These are phyloP conservation scores for Silurus aristotelis DNA, from an alignment of 2,797 vertebrate genomes.

Conservation along the genomic window DNA sequence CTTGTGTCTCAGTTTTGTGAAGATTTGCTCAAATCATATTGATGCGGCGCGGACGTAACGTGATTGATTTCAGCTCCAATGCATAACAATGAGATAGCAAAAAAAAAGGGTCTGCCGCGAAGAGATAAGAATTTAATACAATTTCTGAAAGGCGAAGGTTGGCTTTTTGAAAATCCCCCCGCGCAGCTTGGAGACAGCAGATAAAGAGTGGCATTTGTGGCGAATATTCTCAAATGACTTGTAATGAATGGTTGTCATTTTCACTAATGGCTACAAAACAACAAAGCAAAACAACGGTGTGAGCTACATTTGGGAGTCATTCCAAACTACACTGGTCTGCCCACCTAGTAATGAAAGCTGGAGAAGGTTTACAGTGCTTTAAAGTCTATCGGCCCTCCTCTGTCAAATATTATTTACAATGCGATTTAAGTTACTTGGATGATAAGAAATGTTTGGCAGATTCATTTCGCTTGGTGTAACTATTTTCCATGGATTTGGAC, in stretches of 20 bases:
- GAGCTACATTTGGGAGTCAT: conserved; percentile 71
- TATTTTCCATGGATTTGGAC: not conserved
- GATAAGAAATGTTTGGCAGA: not conserved
- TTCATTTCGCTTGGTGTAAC: not conserved
- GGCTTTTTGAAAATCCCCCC: conserved; percentile 88
- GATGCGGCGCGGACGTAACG: conserved; percentile 76
- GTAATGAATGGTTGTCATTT: conserved; percentile 87
- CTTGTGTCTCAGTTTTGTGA: conserved; percentile 66
- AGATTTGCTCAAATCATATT: conserved; percentile 73
- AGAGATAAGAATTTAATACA: conserved; percentile 97
- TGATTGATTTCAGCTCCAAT: conserved; percentile 86
- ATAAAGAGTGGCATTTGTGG: conserved; percentile 88
- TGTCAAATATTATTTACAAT: not conserved
- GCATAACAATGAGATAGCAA: conserved; percentile 86
- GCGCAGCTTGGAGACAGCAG: conserved; percentile 82
- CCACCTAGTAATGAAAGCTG: conserved; percentile 36
- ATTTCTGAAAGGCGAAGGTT: conserved; percentile 93
- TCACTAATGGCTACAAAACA: conserved; percentile 82
- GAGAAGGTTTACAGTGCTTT: conserved; percentile 25
- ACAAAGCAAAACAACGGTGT: conserved; percentile 68
- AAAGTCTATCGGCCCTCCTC: conserved; percentile 38
- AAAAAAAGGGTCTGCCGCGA: conserved; percentile 86
- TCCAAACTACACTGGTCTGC: conserved; percentile 66
- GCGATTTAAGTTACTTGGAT: not conserved
- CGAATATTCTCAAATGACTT: conserved; percentile 83